Percentiles rank a stretch among this genome's conserved stretches.
phyloP scores from a whole-genome alignment of 2,113 vertebrate species.

The Microcebus ravelobensis region DNA sequence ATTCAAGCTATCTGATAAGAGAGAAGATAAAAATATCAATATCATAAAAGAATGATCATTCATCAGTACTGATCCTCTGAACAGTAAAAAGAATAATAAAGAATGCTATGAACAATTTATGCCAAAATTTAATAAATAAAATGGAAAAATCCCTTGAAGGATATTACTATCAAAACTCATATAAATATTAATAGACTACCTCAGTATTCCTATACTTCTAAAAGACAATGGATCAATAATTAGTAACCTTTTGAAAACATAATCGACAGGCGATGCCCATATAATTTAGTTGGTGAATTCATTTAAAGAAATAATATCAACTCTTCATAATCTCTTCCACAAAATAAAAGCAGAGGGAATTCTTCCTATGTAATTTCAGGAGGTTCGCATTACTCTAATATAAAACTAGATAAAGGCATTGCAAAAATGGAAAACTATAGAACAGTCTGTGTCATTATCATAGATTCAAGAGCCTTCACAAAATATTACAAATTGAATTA shows the following conservation, averaged over 20 bases:
- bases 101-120: background rate
- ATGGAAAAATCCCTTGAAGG: background rate
- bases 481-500: background rate
- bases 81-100: background rate
- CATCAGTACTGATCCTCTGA: background rate
- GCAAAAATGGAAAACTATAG: background rate
- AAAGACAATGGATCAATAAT: background rate
- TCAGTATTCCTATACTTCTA: background rate
- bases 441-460: background rate
- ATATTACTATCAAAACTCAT: background rate
- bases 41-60: background rate
- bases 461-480: background rate
- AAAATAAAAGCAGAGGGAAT: background rate
- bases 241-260: background rate
- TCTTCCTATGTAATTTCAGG: background rate
- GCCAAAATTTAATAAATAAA: background rate
- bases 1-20: background rate
- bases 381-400: background rate
- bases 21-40: background rate
- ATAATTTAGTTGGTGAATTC: background rate
- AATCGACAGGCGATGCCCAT: background rate
- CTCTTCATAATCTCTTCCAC: background rate
- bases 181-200: background rate
- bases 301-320: background rate
- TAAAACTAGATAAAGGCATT: background rate